phyloP scores from a whole-genome alignment of 2,888 invertebrate species.

The Dysmachus trigonus region DNA sequence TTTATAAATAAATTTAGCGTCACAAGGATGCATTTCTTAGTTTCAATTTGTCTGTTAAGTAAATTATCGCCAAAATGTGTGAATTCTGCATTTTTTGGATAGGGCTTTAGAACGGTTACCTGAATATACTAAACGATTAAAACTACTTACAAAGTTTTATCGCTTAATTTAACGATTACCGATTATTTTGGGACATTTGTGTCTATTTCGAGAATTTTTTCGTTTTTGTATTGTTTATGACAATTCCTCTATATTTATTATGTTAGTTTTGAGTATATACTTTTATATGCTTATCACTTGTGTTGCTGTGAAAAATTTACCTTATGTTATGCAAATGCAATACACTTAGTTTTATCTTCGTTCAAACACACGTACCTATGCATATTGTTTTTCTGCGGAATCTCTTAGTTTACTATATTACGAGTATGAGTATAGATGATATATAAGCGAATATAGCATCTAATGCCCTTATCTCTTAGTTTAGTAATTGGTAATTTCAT shows the following conservation, averaged over 20 bases:
- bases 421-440: background rate
- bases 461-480: background rate
- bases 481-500: background rate
- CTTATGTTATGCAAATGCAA: background rate
- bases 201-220: background rate
- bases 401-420: background rate
- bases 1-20: background rate
- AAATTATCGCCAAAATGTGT: background rate
- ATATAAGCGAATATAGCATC: background rate
- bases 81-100: background rate
- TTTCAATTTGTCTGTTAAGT: background rate
- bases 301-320: background rate
- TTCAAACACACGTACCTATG: background rate
- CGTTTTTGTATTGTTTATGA: background rate
- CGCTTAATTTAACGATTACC: slow-evolving; percentile 1
- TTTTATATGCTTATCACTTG: background rate
- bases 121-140: slow-evolving; percentile 5
- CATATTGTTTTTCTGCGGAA: background rate
- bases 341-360: background rate
- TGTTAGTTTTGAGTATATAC: slow-evolving; percentile 5
- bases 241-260: background rate
- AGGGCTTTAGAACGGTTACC: background rate
- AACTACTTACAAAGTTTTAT: slow-evolving; percentile 3
- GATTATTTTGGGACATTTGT: background rate
- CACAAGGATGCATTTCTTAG: background rate